Conservation (phyloP, 2,888 invertebrate genomes). For the Lamproptera curius region DNA sequence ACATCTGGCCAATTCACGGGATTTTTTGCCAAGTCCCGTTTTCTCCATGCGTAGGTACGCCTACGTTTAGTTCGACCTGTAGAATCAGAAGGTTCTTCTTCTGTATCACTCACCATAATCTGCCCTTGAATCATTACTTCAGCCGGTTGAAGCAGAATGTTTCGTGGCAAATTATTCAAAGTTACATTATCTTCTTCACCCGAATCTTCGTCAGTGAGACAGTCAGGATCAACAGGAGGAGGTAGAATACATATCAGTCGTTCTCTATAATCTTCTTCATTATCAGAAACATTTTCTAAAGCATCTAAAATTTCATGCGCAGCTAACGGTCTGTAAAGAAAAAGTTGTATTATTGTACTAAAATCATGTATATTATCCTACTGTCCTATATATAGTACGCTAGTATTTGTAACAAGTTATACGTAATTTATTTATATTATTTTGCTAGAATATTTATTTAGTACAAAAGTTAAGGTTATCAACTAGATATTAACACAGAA, state of each 20-base stretch:
- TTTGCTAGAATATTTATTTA: slow-evolving; percentile 28
- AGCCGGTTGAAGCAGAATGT: slow-evolving; percentile 28
- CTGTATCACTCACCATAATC: too few species aligned
- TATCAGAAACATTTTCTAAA: too few species aligned
- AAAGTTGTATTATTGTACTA: too few species aligned
- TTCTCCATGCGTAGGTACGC: slow-evolving; percentile 25
- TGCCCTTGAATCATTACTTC: slow-evolving; percentile 26
- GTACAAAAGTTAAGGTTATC: slow-evolving; percentile 27
- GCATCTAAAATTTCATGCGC: too few species aligned
- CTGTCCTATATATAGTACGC: slow-evolving; percentile 26
- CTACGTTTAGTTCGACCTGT: slow-evolving; percentile 25
- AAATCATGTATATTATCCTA: too few species aligned
- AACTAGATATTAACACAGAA: slow-evolving; percentile 27
- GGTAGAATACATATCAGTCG: slow-evolving; percentile 1
- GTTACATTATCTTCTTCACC: too few species aligned
- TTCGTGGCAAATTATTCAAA: too few species aligned
- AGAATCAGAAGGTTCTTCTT: slow-evolving; percentile 22
- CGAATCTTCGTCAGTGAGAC: slow-evolving; percentile 1
- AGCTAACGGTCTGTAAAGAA: too few species aligned
- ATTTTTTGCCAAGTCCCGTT: slow-evolving; percentile 25
- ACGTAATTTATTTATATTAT: slow-evolving; percentile 28
- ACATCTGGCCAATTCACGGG: too few species aligned
- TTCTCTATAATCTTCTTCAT: slow-evolving; percentile 8
- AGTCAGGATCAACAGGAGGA: slow-evolving; percentile 1
- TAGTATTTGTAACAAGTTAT: too few species aligned